phyloP scores from a whole-genome alignment of 2,797 vertebrate species.

The Crenuchus spilurus region DNA sequence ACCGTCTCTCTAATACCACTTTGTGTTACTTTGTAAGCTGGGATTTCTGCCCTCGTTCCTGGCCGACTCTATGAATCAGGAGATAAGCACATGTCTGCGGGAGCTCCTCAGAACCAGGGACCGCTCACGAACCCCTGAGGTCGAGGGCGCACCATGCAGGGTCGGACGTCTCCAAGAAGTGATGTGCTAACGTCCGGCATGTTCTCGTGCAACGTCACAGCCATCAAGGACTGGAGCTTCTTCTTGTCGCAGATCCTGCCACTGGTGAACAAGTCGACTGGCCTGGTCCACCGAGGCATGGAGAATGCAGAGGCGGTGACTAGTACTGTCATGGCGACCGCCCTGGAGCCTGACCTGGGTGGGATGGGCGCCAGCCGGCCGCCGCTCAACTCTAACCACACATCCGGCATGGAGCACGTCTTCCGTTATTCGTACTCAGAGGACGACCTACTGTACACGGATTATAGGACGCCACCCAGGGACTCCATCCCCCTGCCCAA shows the following conservation, averaged over 20 bases:
- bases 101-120: too few species aligned
- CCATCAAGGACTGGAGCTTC: constrained; percentile 87
- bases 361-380: constrained; percentile 77
- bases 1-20: too few species aligned
- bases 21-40: too few species aligned
- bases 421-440: constrained; percentile 86
- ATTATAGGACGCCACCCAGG: constrained; percentile 79
- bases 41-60: neutral
- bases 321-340: constrained; percentile 81
- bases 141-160: constrained; percentile 39
- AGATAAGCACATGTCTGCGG: neutral
- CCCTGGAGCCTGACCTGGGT: constrained; percentile 80
- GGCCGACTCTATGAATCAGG: neutral
- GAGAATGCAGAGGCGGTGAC: constrained; percentile 79
- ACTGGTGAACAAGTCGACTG: constrained; percentile 83
- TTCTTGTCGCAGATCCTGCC: constrained; percentile 87
- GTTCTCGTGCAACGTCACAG: constrained; percentile 87
- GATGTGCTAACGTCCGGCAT: constrained; percentile 64
- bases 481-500: constrained; percentile 86
- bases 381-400: constrained; percentile 82
- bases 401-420: constrained; percentile 82
- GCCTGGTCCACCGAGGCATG: constrained; percentile 74
- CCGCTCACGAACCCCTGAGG: neutral
- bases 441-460: constrained; percentile 83
- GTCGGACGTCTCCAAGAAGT: neutral